A percentile compares a stretch with the other conserved stretches of the same genome.
These are phyloP conservation scores for Penaeus chinensis DNA, from an alignment of 1,140 invertebrate species.

Conservation along the genomic window DNA sequence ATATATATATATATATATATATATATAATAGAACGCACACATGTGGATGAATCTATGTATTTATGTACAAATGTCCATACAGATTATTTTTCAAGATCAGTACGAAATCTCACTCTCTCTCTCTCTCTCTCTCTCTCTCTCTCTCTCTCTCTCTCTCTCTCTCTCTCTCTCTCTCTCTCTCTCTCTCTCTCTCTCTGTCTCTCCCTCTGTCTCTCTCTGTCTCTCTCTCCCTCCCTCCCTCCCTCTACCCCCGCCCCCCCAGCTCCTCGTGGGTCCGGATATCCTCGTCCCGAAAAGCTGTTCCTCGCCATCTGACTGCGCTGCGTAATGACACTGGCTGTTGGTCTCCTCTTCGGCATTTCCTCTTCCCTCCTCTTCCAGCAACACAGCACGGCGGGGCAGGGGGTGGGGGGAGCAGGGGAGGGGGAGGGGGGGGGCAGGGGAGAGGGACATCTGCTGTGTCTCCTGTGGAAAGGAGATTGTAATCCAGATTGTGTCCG, in stretches of 20 bases:
- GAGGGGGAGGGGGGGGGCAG: no score
- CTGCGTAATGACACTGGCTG: not conserved
- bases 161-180: no score
- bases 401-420: no score
- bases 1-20: constrained; percentile 32
- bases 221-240: not conserved
- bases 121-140: no score
- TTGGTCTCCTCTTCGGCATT: no score
- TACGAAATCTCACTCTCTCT: no score
- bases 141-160: no score
- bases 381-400: no score
- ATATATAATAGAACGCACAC: not conserved
- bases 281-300: not conserved
- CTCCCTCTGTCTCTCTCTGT: not conserved
- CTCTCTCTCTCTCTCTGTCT: not conserved
- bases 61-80: not conserved
- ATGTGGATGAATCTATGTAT: not conserved
- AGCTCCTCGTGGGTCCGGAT: not conserved
- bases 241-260: not conserved
- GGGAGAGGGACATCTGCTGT: not conserved
- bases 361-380: no score
- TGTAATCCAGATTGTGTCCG: not conserved
- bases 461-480: not conserved
- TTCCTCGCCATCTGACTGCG: not conserved
- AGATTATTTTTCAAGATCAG: not conserved